Percentiles rank a stretch among this genome's conserved stretches.
Conservation (phyloP, 2,113 vertebrate genomes). For the Neogale vison region DNA sequence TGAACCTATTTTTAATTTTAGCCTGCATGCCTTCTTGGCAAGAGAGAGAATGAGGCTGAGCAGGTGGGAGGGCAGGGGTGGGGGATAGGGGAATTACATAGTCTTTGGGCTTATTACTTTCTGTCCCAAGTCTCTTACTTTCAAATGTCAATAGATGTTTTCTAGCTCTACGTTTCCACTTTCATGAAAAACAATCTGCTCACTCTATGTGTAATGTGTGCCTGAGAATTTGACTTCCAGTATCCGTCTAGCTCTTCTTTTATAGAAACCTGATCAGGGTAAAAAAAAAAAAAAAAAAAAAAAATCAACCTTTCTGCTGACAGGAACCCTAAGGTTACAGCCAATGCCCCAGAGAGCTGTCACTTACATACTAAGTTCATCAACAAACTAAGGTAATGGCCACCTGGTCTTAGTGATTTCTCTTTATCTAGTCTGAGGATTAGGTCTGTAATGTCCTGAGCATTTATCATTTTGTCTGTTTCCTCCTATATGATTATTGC, state of each 20-base stretch:
- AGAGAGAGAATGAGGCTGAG: neutral
- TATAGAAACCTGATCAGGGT: neutral
- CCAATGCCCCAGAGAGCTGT: neutral
- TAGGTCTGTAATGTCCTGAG: neutral
- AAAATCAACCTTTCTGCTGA: neutral
- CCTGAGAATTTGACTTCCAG: neutral
- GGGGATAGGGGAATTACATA: neutral
- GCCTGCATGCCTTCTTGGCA: neutral
- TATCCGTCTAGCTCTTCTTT: neutral
- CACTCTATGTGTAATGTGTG: neutral
- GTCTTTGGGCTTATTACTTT: neutral
- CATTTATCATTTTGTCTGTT: neutral
- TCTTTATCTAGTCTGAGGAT: neutral
- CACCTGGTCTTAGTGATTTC: slow-evolving; percentile 11
- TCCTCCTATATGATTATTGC: neutral
- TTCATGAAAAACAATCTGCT: slow-evolving; percentile 3
- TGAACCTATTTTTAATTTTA: slow-evolving; percentile 19
- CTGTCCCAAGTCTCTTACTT: neutral
- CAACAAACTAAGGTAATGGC: neutral
- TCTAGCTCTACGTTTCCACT: neutral
- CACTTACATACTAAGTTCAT: neutral
- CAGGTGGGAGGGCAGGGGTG: neutral
- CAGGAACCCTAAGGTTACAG: neutral
- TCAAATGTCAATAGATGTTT: neutral
- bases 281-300: neutral